Conservation (phyloP, 23 tunicate species). For the Pegea sp. region DNA sequence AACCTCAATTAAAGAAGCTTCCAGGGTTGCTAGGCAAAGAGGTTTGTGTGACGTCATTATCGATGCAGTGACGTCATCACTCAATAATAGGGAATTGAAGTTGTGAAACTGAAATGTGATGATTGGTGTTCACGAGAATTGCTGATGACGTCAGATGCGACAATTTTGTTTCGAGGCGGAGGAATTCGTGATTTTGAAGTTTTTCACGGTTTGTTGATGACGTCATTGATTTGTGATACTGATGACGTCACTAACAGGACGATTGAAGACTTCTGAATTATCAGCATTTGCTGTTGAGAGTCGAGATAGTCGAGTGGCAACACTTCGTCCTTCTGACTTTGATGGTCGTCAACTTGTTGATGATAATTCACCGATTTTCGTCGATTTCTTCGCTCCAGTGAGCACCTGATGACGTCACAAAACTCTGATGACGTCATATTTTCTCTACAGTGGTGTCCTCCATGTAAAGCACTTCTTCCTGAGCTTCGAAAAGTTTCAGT, state of each 20-base stretch:
- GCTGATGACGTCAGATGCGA: slow-evolving; percentile 18
- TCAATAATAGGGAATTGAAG: slow-evolving; percentile 19
- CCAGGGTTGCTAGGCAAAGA: slow-evolving; percentile 25
- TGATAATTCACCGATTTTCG: slow-evolving; percentile 24
- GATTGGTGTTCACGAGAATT: slow-evolving; percentile 33
- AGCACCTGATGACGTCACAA: too few relatives aligned
- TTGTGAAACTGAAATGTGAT: slow-evolving; percentile 30
- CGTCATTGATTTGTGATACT: neutral
- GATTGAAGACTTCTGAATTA: slow-evolving; percentile 43
- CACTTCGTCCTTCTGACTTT: slow-evolving; percentile 48
- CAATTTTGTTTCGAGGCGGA: slow-evolving; percentile 48
- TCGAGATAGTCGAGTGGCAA: slow-evolving; percentile 15
- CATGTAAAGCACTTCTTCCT: slow-evolving; percentile 71
- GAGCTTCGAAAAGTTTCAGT: slow-evolving; percentile 56
- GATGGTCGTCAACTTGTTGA: slow-evolving; percentile 13
- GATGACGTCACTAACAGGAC: slow-evolving; percentile 10
- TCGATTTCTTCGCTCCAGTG: slow-evolving; percentile 93
- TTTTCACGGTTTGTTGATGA: slow-evolving; percentile 28
- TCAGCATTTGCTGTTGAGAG: slow-evolving; percentile 75
- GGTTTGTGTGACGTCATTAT: slow-evolving; percentile 10
- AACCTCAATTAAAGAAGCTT: slow-evolving; percentile 52
- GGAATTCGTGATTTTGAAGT: slow-evolving; percentile 62
- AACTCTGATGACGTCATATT: neutral
- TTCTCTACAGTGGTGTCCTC: slow-evolving; percentile 90
- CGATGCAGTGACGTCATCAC: neutral